Base-by-base conservation (phyloP, 2,888 invertebrate species). In the Alsophila aescularia region DNA sequence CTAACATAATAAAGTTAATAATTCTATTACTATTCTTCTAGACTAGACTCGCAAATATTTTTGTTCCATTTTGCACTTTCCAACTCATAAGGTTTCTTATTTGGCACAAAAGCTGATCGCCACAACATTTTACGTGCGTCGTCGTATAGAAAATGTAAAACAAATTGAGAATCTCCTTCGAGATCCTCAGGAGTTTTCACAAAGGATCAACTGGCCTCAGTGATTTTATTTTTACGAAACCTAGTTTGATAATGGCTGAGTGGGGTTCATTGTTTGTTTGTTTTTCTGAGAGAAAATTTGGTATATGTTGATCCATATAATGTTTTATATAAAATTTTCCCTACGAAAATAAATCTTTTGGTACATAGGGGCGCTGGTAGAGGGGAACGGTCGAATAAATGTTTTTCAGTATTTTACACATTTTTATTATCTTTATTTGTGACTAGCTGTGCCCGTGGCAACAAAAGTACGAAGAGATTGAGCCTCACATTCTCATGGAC, bases 101-200 rank as follows among this genome's bases (percentile, higher is more conserved):
- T 49, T 32, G 31, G 13, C 27, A 10, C 43, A 43, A 24, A 13
- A 54, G 34, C 29, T 39, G 24, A 14, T 34, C 43, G 39, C 18
- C 12, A 27, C 21, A 42, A 44, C 16, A 40, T 13, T 14, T 24
- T 8, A 18, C 35, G 35, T 15, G 21, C 44, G 39, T n/a, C n/a
- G n/a, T n/a, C n/a, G n/a, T n/a, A 55, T 55, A 43, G 54, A 55
- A 49, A 55, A 55, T 55, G 39, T 55, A 50, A 55, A 55, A 55
- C 44, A 40, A 39, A 44, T 50, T 29, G 39, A 24, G 27, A 16
- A 32, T 31, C 36, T 54, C 29, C 34, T 27, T 40, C 18, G 32
- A 14, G 21, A 21, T 34, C 34, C 43, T 34, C 32, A 18, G 32
- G 10, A 16, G 40, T 31, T 31, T 34, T 31, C 35, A 47, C 47